Conservation (phyloP, 2,797 vertebrate species). For the Aotus griseimembra region DNA sequence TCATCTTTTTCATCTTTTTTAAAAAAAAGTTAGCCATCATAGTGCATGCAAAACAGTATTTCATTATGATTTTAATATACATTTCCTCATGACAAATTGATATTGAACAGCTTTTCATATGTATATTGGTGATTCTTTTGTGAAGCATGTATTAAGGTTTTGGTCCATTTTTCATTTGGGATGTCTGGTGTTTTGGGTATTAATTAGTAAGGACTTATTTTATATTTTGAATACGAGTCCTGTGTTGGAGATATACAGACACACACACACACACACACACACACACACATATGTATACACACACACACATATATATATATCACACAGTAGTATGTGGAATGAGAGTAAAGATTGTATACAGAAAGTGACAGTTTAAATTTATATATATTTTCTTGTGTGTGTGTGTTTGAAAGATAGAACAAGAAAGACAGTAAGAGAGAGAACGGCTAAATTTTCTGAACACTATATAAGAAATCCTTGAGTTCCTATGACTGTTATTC, state of each 20-base stretch:
- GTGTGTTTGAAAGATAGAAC: not conserved
- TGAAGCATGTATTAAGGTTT: not conserved
- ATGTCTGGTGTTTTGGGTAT: not conserved
- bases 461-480: not conserved
- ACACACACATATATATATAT: not conserved
- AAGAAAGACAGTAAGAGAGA: not conserved
- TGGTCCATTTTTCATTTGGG: not conserved
- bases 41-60: not conserved
- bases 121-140: slow-evolving; percentile 8
- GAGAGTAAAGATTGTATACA: not conserved
- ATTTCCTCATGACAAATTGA: slow-evolving; percentile 16
- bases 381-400: not conserved
- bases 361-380: not conserved
- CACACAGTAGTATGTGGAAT: not conserved
- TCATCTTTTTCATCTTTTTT: not conserved
- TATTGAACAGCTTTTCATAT: not conserved
- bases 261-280: too few relatives aligned
- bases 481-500: not conserved
- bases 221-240: not conserved
- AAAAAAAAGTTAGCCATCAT: not conserved
- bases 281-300: not conserved
- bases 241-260: not conserved
- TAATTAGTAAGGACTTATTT: not conserved
- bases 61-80: slow-evolving; percentile 15
- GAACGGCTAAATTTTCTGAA: not conserved